Percentiles rank a stretch among this genome's conserved stretches.
These are phyloP conservation scores for Tyrophagus putrescentiae DNA, from an alignment of 1,140 invertebrate species.

Conservation along the genomic window DNA sequence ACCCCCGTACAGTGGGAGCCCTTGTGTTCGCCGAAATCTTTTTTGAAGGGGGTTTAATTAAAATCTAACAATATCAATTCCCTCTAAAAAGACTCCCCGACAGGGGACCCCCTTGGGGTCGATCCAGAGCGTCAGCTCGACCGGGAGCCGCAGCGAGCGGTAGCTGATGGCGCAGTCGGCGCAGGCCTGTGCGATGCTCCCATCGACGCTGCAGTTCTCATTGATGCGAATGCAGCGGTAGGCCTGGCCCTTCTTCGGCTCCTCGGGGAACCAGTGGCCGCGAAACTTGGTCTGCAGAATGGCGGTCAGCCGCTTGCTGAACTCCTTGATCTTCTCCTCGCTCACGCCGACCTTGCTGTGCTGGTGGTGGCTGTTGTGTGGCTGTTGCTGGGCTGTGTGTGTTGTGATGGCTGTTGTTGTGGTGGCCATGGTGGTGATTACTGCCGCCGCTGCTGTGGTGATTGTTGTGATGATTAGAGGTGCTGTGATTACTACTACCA, in stretches of 20 bases:
- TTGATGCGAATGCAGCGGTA: slow-evolving; percentile 60
- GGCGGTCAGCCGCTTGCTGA: slow-evolving; percentile 40
- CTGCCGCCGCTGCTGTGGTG: background rate
- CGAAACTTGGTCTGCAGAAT: slow-evolving; percentile 44
- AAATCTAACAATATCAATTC: too few species aligned
- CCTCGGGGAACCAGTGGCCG: slow-evolving; percentile 59
- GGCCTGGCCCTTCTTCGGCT: slow-evolving; percentile 54
- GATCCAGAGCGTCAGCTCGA: slow-evolving; percentile 58
- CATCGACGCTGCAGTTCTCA: slow-evolving; percentile 47
- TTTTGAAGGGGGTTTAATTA: too few species aligned
- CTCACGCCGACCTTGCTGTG: slow-evolving; percentile 22
- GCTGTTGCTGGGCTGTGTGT: background rate
- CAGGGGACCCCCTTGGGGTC: slow-evolving; percentile 59
- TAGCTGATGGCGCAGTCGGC: slow-evolving; percentile 48
- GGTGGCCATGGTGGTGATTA: background rate
- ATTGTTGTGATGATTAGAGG: background rate
- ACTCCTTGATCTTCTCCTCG: slow-evolving; percentile 34
- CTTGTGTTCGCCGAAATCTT: slow-evolving; percentile 49
- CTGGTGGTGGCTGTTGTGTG: background rate
- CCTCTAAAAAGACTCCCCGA: slow-evolving; percentile 33
- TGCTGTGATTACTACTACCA: background rate
- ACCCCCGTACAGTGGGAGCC: slow-evolving; percentile 48
- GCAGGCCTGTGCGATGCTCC: slow-evolving; percentile 49
- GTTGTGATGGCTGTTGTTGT: background rate
- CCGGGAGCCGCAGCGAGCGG: slow-evolving; percentile 48